Base-by-base conservation (phyloP, 2,888 invertebrate species). In the Flexamia atlantica region DNA sequence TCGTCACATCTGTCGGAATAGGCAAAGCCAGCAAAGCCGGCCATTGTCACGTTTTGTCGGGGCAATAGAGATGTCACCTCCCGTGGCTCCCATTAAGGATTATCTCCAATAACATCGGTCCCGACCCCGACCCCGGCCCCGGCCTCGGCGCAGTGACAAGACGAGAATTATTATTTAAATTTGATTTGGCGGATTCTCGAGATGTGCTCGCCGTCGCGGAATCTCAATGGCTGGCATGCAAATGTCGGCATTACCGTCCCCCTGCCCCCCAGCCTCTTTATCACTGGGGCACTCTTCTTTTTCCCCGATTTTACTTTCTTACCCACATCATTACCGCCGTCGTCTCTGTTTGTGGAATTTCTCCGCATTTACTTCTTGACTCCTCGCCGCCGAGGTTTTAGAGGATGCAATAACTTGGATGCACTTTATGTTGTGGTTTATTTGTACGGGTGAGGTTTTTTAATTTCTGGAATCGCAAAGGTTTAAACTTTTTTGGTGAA, bases 141-240 rank as follows among this genome's bases (percentile, higher is more conserved):
- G 46, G 23, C n/a, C n/a, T n/a, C n/a, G 20, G 2, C 72, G 17
- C 36, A 76, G 50, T 72, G 40, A 72, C 72, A 76, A 76, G 9
- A 9, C 42, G 17, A 46, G 50, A 76, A 17, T 46, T 76, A 76
- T 76, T 76, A 76, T 76, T 46, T 46, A 76, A 76, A 76, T 76
- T 28, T 28, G 46, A 23, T 36, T 76, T 50, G 3, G 25, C 76
- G 72, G 72, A 42, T 40, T 72, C 70, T 30, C 40, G 20, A n/a
- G 36, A 72, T 42, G 40, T 23, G 70, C n/a, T n/a, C n/a, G n/a
- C 28, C 40, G 70, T 7, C 36, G 40, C n/a, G 50, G 76, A 76
- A 76, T 76, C 28, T 50, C 50, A 76, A 76, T 76, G 76, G 25
- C 4, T 20, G 68, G 40, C 9, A 36, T 72, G 72, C 72, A 42